Conservation (phyloP, 2,113 vertebrate species). For the Taurulus bubalis region DNA sequence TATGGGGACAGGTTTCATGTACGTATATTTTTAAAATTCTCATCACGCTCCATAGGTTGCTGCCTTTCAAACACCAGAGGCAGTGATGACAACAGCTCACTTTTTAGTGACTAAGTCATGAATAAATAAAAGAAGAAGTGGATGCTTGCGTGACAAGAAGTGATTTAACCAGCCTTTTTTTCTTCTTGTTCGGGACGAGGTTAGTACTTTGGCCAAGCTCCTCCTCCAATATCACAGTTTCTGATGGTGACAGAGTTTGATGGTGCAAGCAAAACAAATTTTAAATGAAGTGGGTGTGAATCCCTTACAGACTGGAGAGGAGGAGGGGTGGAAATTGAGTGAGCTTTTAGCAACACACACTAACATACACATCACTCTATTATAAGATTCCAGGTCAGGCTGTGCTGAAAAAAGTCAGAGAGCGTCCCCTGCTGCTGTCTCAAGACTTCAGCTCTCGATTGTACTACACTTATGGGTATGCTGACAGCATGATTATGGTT, state of each 20-base stretch:
- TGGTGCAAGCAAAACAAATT: conserved; percentile 70
- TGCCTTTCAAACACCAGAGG: conserved; percentile 1
- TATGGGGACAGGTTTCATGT: not conserved
- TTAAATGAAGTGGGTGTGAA: conserved; percentile 69
- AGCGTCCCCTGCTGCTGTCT: conserved; percentile 73
- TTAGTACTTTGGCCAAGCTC: conserved; percentile 35
- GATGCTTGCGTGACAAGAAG: conserved; percentile 77
- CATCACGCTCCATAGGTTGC: not conserved
- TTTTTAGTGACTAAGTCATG: conserved; percentile 53
- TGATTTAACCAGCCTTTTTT: conserved; percentile 68
- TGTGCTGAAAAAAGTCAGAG: conserved; percentile 43
- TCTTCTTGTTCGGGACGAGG: conserved; percentile 26
- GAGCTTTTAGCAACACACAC: conserved; percentile 52
- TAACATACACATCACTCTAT: conserved; percentile 33
- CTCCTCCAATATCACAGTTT: conserved; percentile 68
- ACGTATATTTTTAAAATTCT: conserved; percentile 2
- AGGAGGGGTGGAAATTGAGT: conserved; percentile 20
- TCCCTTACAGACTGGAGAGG: conserved; percentile 27
- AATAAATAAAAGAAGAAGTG: conserved; percentile 64
- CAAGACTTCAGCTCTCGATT: conserved; percentile 17
- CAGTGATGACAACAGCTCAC: conserved; percentile 31
- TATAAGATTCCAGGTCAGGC: conserved; percentile 42
- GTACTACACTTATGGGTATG: not conserved
- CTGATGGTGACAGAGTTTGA: conserved; percentile 67
- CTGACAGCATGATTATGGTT: not conserved